phyloP scores from a whole-genome alignment of 2,113 vertebrate genomes.

The Neogobius melanostomus region DNA sequence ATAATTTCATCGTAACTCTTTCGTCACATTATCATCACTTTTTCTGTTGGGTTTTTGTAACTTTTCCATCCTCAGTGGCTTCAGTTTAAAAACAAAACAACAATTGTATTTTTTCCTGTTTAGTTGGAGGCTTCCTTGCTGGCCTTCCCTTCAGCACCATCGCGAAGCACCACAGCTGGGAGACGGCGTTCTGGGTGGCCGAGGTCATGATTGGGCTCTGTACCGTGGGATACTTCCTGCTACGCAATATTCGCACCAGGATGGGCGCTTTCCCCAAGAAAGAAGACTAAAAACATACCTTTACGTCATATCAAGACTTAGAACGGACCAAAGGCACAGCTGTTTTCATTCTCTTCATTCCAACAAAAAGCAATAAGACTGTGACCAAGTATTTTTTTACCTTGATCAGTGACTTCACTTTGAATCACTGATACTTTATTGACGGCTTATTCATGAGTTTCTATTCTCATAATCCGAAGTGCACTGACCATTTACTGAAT shows the following conservation, averaged over 20 bases:
- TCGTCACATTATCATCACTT: no score
- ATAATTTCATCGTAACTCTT: no score
- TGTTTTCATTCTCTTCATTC: slow-evolving; percentile 10
- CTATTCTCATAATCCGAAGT: no score
- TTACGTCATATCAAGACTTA: background rate
- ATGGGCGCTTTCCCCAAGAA: slow-evolving; percentile 89
- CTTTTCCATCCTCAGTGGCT: no score
- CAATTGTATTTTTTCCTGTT: background rate
- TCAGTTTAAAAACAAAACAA: background rate
- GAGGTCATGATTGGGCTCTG: slow-evolving; percentile 79
- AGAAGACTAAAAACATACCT: slow-evolving; percentile 78
- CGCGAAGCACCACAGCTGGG: slow-evolving; percentile 93
- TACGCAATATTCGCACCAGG: slow-evolving; percentile 92
- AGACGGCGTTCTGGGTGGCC: slow-evolving; percentile 92
- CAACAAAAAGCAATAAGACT: background rate
- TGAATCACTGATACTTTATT: no score
- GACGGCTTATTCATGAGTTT: no score
- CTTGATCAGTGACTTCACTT: no score
- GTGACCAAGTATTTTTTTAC: no score
- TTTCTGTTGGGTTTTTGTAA: no score
- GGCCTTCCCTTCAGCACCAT: slow-evolving; percentile 95
- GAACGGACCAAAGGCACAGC: no score
- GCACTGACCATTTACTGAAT: no score
- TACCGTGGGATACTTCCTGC: slow-evolving; percentile 83
- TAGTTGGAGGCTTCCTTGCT: slow-evolving; percentile 95